A percentile compares a stretch with the other conserved stretches of the same genome.
These are phyloP conservation scores for Drosophila buzzatii DNA, from an alignment of 2,888 invertebrate genomes.

Conservation along the genomic window DNA sequence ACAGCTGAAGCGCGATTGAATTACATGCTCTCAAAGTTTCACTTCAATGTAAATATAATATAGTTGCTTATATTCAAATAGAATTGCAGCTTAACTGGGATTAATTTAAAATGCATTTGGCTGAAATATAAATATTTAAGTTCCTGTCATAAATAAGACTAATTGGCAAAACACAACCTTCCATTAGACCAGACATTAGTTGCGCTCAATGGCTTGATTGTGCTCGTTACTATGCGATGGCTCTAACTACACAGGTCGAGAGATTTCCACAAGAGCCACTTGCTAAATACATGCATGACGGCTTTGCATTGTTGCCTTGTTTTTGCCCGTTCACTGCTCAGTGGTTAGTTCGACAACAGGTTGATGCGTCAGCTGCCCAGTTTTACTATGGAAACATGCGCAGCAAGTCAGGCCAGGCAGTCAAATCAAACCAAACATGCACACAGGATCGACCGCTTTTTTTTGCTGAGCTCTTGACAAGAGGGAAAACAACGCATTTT, in stretches of 20 bases:
- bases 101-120: neutral
- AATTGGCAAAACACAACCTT: conserved; percentile 6
- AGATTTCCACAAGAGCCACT: conserved; percentile 7
- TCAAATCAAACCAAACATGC: neutral
- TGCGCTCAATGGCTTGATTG: neutral
- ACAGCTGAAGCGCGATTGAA: neutral
- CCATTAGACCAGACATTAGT: conserved; percentile 7
- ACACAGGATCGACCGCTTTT: neutral
- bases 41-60: neutral
- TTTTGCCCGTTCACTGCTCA: neutral
- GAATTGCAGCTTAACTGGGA: neutral
- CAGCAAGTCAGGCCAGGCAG: neutral
- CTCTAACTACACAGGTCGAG: neutral
- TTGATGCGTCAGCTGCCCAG: conserved; percentile 4
- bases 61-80: neutral
- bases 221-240: neutral
- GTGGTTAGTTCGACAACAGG: neutral
- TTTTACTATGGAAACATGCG: neutral
- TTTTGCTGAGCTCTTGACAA: neutral
- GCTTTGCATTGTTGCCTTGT: conserved; percentile 5
- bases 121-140: neutral
- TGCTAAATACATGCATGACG: neutral
- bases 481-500: neutral
- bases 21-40: neutral
- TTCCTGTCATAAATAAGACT: neutral